Percentiles rank a stretch among this genome's conserved stretches.
These are phyloP conservation scores for Acheta domesticus DNA, from an alignment of 2,888 invertebrate species.

Conservation along the genomic window DNA sequence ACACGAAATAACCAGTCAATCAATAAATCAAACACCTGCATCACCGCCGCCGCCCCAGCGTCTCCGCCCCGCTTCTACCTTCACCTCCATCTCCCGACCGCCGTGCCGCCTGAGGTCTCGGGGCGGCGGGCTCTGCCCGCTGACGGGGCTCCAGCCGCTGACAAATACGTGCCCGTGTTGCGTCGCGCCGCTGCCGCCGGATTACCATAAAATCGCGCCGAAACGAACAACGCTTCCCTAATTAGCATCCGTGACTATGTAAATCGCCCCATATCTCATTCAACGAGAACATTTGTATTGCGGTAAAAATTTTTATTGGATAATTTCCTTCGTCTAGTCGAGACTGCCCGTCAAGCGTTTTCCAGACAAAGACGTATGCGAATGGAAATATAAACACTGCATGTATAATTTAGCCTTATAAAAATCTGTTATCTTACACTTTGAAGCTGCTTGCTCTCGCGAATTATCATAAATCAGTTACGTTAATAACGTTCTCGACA, in stretches of 20 bases:
- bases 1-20: too few relatives aligned
- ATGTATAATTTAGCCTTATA: constrained; percentile 18
- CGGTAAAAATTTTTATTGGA: neutral
- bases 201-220: neutral
- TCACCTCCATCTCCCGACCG: too few relatives aligned
- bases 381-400: constrained; percentile 18
- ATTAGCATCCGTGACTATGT: constrained; percentile 1
- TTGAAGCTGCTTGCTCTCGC: neutral
- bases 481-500: neutral
- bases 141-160: neutral
- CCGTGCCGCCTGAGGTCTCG: too few relatives aligned
- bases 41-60: too few relatives aligned
- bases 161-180: neutral
- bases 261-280: neutral
- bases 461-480: constrained; percentile 8
- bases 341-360: neutral
- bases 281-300: neutral
- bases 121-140: too few relatives aligned
- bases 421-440: constrained; percentile 18
- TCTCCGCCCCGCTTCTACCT: too few relatives aligned
- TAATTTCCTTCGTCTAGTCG: neutral
- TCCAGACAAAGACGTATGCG: neutral
- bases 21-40: too few relatives aligned
- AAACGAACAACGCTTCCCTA: constrained; percentile 6
- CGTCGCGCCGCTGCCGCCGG: neutral